phyloP scores from a whole-genome alignment of 1,140 invertebrate genomes.

The Pseudomyrmex sp. region DNA sequence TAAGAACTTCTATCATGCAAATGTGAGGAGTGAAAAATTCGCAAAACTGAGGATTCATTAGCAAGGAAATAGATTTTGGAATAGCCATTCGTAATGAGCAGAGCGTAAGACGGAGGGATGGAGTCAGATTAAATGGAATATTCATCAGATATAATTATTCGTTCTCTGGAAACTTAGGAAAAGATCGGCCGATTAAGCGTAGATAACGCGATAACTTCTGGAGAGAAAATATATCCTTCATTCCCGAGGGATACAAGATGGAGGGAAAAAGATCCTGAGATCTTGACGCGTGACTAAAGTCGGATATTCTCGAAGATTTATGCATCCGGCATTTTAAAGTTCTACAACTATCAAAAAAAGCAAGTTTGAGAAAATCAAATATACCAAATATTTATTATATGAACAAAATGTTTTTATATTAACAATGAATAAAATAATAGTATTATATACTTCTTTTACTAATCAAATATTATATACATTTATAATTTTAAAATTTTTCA shows the following conservation, averaged over 20 bases:
- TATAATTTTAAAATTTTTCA: too few relatives aligned
- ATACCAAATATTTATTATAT: conserved; percentile 6
- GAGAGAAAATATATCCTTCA: conserved; percentile 9
- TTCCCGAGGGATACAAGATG: not conserved
- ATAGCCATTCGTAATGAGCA: conserved; percentile 27
- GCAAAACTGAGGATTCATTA: conserved; percentile 31
- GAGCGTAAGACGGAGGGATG: conserved; percentile 10
- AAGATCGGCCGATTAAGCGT: conserved; percentile 40
- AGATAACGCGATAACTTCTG: conserved; percentile 33
- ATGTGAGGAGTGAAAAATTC: conserved; percentile 42
- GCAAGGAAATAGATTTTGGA: conserved; percentile 44
- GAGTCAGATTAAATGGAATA: conserved; percentile 51
- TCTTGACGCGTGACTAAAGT: not conserved
- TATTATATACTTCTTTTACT: too few relatives aligned
- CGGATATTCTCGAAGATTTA: conserved; percentile 7
- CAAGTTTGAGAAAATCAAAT: not conserved
- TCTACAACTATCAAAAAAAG: too few relatives aligned
- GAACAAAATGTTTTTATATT: not conserved
- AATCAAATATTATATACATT: too few relatives aligned
- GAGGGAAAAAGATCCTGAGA: not conserved
- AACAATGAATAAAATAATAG: too few relatives aligned
- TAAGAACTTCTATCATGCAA: conserved; percentile 7
- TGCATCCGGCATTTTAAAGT: not conserved
- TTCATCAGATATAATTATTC: conserved; percentile 55
- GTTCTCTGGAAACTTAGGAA: conserved; percentile 33